Percentiles rank a stretch among this genome's conserved stretches.
These are phyloP conservation scores for Zaprionus tsacasi DNA, from an alignment of 1,140 invertebrate genomes.

Conservation along the genomic window DNA sequence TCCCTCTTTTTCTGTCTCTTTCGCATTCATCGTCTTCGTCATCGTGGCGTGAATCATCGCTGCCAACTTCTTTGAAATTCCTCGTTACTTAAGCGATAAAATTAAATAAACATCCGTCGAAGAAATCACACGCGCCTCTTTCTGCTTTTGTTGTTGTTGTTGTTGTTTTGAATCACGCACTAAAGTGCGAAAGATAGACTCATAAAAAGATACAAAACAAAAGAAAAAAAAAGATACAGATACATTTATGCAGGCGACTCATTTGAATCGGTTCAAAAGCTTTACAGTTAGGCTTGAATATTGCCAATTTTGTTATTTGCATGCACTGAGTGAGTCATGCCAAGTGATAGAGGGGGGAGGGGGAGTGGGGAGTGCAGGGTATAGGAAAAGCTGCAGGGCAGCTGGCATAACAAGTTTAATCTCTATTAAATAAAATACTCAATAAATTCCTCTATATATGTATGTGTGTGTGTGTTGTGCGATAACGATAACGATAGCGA, in stretches of 20 bases:
- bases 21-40: constrained; percentile 44
- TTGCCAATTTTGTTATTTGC: constrained; percentile 28
- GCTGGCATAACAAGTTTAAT: constrained; percentile 55
- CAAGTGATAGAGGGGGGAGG: constrained; percentile 13
- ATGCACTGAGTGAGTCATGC: constrained; percentile 53
- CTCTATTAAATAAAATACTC: constrained; percentile 29
- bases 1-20: background rate
- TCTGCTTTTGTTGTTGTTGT: constrained; percentile 18
- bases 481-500: constrained; percentile 47
- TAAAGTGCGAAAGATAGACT: constrained; percentile 17
- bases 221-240: constrained; percentile 6
- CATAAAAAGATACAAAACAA: constrained; percentile 2
- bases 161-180: constrained; percentile 41
- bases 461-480: constrained; percentile 32
- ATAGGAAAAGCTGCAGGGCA: constrained; percentile 9
- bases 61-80: constrained; percentile 65
- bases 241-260: constrained; percentile 29
- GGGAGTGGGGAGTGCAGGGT: constrained; percentile 6
- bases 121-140: constrained; percentile 23
- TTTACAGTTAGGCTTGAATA: constrained; percentile 13
- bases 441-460: constrained; percentile 19
- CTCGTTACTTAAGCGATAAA: constrained; percentile 51
- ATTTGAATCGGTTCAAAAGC: constrained; percentile 19
- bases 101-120: constrained; percentile 66
- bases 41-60: constrained; percentile 56